Percentiles rank a stretch among this genome's conserved stretches.
These are phyloP conservation scores for Alectoris magna DNA, from an alignment of 2,797 vertebrate genomes.

Conservation along the genomic window DNA sequence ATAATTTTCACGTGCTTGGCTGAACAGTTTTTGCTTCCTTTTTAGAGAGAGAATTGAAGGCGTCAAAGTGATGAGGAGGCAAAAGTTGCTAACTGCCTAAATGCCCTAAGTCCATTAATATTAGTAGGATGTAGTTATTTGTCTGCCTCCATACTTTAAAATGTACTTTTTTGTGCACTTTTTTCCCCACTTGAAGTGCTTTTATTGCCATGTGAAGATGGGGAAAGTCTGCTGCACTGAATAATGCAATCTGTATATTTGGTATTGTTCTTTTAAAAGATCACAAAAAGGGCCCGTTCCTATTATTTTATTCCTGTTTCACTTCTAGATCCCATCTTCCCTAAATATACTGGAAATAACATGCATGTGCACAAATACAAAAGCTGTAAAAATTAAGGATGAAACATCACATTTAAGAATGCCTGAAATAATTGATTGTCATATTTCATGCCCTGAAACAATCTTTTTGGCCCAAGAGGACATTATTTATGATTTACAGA, in stretches of 20 bases:
- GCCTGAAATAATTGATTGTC: not conserved
- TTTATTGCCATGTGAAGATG: not conserved
- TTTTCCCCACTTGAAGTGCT: not conserved
- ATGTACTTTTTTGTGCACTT: not conserved
- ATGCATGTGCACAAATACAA: not conserved
- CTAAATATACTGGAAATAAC: not conserved
- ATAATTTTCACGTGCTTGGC: constrained; percentile 9
- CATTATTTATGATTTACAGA: constrained; percentile 49
- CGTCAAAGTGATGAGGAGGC: not conserved
- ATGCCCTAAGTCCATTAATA: not conserved
- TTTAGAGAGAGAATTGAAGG: not conserved
- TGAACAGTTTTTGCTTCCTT: constrained; percentile 4
- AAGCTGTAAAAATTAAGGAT: constrained; percentile 80
- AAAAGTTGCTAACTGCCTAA: not conserved
- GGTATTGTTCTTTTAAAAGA: not conserved
- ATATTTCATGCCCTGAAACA: constrained; percentile 34
- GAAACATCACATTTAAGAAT: not conserved
- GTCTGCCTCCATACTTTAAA: not conserved
- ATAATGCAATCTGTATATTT: not conserved
- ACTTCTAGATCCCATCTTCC: not conserved
- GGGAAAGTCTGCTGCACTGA: not conserved
- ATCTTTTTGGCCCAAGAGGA: constrained; percentile 19
- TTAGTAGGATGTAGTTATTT: not conserved
- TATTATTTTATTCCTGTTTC: not conserved
- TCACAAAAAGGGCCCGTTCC: not conserved